Evolutionary conservation across 2,113 vertebrate species (phyloP).

Genomic region (Ia io): DNA sequence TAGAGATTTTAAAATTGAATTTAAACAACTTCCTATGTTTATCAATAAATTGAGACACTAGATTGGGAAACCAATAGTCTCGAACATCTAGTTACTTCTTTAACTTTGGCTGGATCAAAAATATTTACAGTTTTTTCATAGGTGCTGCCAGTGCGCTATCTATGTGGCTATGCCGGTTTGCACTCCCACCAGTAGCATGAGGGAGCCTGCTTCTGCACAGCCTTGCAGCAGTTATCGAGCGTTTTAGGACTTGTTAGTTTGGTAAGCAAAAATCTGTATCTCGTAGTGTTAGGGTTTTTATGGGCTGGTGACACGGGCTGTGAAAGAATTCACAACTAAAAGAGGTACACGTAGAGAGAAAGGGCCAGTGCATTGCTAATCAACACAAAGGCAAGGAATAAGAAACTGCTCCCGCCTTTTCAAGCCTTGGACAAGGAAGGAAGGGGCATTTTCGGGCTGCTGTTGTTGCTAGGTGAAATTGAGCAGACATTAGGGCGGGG

Average conservation of each 20-base stretch:
- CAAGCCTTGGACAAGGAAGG: no score
- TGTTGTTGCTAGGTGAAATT: no score
- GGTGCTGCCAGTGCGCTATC: neutral
- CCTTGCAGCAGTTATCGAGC: neutral
- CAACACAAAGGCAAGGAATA: no score
- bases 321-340: no score
- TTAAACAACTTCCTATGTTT: neutral
- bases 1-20: neutral
- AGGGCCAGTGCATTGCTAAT: no score
- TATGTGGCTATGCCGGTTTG: neutral
- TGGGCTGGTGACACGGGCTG: no score
- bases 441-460: no score
- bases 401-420: no score
- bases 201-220: neutral
- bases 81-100: neutral
- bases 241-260: neutral
- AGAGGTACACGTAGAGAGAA: no score
- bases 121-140: neutral
- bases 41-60: neutral
- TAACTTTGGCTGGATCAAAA: neutral
- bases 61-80: neutral
- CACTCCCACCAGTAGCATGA: neutral
- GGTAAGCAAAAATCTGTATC: neutral
- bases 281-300: no score
- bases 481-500: no score